Percentiles rank a stretch among this genome's conserved stretches.
phyloP scores from a whole-genome alignment of 30 jellyfish, hydroid and myxozoan species.

The Cassiopea xamachana region DNA sequence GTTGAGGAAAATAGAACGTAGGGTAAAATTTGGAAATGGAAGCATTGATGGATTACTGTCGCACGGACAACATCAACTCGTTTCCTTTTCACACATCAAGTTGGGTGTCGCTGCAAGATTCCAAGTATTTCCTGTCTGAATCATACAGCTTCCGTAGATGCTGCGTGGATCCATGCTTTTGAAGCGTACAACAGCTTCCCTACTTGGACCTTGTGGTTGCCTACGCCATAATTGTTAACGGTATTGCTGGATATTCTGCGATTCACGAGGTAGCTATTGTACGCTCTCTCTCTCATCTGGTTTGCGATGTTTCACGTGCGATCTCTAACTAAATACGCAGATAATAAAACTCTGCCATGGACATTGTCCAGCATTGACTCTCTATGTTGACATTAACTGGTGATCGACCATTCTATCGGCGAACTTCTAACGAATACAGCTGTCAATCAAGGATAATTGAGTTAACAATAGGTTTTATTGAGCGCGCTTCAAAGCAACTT shows the following conservation, averaged over 20 bases:
- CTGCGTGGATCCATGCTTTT: slow-evolving; percentile 13
- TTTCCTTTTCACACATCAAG: slow-evolving; percentile 70
- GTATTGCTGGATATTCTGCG: slow-evolving; percentile 1
- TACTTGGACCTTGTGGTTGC: slow-evolving; percentile 10
- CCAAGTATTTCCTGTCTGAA: slow-evolving; percentile 73
- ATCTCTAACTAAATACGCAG: slow-evolving; percentile 28
- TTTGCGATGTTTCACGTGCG: slow-evolving; percentile 42
- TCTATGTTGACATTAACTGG: slow-evolving; percentile 79
- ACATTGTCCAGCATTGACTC: slow-evolving; percentile 46
- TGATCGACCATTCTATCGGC: slow-evolving; percentile 70
- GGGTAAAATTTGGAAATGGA: slow-evolving; percentile 42
- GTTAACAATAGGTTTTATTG: slow-evolving; percentile 68
- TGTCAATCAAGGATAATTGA: slow-evolving; percentile 77
- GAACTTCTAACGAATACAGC: slow-evolving; percentile 33
- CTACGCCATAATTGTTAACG: slow-evolving; percentile 29
- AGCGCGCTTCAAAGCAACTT: slow-evolving; percentile 21
- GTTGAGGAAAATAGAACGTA: neutral
- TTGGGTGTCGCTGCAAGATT: slow-evolving; percentile 57
- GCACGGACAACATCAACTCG: slow-evolving; percentile 16
- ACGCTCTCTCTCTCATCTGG: slow-evolving; percentile 14
- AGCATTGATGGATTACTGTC: slow-evolving; percentile 76
- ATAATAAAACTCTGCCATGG: slow-evolving; percentile 6
- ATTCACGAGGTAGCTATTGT: slow-evolving; percentile 6
- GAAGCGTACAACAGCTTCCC: slow-evolving; percentile 29
- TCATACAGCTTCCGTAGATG: slow-evolving; percentile 53